These are phyloP conservation scores for Saccostrea glomerata DNA, from an alignment of 1,140 invertebrate species.

Conservation along the genomic window DNA sequence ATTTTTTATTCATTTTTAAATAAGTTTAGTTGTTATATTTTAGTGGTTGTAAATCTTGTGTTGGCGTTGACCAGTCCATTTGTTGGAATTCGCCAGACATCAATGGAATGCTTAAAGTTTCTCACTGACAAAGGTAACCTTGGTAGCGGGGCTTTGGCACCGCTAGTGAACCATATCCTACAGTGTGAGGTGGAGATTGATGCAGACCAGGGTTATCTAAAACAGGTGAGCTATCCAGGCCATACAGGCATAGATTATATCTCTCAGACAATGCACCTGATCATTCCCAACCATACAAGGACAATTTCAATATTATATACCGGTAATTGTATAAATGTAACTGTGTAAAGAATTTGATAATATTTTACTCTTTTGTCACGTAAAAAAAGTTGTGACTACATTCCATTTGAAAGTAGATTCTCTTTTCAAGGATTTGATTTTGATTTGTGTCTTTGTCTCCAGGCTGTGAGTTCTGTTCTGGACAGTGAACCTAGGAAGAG, in stretches of 20 bases:
- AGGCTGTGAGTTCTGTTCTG: not conserved
- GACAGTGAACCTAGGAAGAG: not conserved
- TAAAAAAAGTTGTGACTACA: too few species aligned
- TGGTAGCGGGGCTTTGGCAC: not conserved
- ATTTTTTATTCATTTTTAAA: too few species aligned
- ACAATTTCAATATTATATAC: too few species aligned
- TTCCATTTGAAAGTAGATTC: too few species aligned
- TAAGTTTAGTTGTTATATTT: slow-evolving; percentile 38
- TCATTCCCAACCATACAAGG: too few species aligned
- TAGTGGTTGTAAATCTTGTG: slow-evolving; percentile 62
- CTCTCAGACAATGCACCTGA: too few species aligned
- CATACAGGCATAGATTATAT: too few species aligned
- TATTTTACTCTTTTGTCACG: too few species aligned
- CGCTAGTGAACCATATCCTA: slow-evolving; percentile 55
- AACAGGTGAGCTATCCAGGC: slow-evolving; percentile 52
- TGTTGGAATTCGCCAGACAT: slow-evolving; percentile 54
- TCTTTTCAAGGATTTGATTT: too few species aligned
- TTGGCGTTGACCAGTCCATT: slow-evolving; percentile 56
- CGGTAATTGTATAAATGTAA: too few species aligned
- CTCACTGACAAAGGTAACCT: slow-evolving; percentile 26
- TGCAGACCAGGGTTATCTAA: slow-evolving; percentile 58
- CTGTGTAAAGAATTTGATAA: too few species aligned
- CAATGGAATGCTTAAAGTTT: slow-evolving; percentile 45
- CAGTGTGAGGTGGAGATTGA: slow-evolving; percentile 62
- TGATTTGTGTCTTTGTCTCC: not conserved